These are phyloP conservation scores for Drosophila neotestacea DNA, from an alignment of 2,888 invertebrate species.

Conservation along the genomic window DNA sequence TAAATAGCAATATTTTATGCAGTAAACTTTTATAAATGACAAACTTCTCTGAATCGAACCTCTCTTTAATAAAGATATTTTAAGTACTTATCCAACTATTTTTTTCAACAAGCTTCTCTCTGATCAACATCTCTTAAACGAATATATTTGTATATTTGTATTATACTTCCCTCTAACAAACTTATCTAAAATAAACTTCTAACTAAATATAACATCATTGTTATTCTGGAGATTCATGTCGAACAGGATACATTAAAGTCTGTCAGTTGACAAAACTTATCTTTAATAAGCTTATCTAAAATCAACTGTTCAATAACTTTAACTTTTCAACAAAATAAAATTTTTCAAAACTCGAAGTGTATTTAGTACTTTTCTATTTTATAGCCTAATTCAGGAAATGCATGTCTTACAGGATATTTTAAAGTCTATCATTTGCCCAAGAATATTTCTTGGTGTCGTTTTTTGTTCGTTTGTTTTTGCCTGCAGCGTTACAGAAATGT, in stretches of 20 bases:
- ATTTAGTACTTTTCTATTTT: neutral
- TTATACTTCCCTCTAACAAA: no score
- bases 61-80: neutral
- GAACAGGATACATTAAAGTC: no score
- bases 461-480: constrained; percentile 26
- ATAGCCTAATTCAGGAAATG: neutral
- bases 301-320: no score
- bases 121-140: neutral
- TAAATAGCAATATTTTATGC: no score
- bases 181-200: no score
- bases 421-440: constrained; percentile 1
- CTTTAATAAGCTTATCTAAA: no score
- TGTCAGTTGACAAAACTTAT: no score
- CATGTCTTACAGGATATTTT: neutral
- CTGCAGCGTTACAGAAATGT: constrained; percentile 76
- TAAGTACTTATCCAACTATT: neutral
- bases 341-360: no score
- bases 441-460: neutral
- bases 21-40: neutral
- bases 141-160: neutral
- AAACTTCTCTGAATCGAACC: neutral
- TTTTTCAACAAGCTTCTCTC: neutral
- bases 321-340: no score
- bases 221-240: no score
- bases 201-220: no score